phyloP scores from a whole-genome alignment of 2,888 invertebrate species.

The Tortrix viridana region DNA sequence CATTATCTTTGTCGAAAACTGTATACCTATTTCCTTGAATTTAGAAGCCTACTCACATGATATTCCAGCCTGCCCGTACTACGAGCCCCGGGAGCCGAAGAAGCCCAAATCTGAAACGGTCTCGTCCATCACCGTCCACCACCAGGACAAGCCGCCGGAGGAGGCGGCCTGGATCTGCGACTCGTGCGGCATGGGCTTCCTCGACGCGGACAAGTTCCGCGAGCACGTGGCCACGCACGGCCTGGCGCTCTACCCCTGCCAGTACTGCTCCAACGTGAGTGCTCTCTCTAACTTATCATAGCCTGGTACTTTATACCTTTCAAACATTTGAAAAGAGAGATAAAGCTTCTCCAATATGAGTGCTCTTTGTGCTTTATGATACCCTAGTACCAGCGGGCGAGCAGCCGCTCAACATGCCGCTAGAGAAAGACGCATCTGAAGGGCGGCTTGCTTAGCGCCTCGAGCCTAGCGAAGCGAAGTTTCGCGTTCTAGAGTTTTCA shows the following conservation, averaged over 20 bases:
- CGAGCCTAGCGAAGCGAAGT: too few species aligned
- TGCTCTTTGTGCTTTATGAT: neutral
- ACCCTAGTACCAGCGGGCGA: too few species aligned
- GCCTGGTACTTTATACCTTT: neutral
- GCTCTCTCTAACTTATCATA: neutral
- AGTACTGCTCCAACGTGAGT: slow-evolving; percentile 40
- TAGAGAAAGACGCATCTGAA: too few species aligned
- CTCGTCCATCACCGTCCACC: slow-evolving; percentile 34
- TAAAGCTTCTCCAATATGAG: too few species aligned
- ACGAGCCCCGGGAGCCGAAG: slow-evolving; percentile 72
- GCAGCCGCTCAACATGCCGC: too few species aligned
- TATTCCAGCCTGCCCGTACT: slow-evolving; percentile 71
- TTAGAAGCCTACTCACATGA: too few species aligned
- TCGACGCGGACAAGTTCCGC: slow-evolving; percentile 58
- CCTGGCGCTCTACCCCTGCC: slow-evolving; percentile 62
- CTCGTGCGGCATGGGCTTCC: slow-evolving; percentile 65
- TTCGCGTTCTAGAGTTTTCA: too few species aligned
- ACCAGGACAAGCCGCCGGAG: slow-evolving; percentile 12
- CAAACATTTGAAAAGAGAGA: too few species aligned
- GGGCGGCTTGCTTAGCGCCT: too few species aligned
- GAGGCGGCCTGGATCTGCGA: slow-evolving; percentile 63
- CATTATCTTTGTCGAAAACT: too few species aligned
- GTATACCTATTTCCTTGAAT: too few species aligned
- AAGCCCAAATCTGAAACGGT: slow-evolving; percentile 52
- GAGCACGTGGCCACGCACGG: slow-evolving; percentile 64